Evolutionary conservation across 2,113 vertebrate species (phyloP).

Genomic region (Gavialis gangeticus): DNA sequence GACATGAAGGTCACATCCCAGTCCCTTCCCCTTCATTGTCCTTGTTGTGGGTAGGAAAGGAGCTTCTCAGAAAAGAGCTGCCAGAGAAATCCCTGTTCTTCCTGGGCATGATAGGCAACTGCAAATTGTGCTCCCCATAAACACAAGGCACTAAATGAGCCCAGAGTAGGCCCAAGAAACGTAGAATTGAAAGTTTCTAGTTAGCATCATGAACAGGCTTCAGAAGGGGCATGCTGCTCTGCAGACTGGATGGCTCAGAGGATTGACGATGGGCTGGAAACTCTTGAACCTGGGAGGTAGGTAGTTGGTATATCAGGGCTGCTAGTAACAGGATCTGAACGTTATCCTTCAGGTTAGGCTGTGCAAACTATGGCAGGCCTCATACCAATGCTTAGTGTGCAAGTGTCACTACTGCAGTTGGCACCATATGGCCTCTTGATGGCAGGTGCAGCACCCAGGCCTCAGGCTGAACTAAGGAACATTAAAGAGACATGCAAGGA

Average conservation of each 20-base stretch:
- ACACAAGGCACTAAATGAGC: not conserved
- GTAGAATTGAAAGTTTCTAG: rapidly evolving
- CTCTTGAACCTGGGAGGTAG: not conserved
- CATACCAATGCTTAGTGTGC: not conserved
- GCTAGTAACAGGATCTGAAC: not conserved
- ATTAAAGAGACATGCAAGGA: too few species aligned
- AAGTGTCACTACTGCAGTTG: not conserved
- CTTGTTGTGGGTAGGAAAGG: constrained; percentile 30
- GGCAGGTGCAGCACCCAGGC: not conserved
- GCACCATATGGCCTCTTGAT: not conserved
- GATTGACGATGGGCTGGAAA: not conserved
- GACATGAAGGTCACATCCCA: constrained; percentile 57
- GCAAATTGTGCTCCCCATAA: not conserved
- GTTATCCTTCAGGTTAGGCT: not conserved
- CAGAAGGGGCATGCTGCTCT: too few species aligned
- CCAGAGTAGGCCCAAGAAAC: not conserved
- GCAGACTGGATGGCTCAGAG: too few species aligned
- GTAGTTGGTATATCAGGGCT: not conserved
- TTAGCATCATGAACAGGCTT: not conserved
- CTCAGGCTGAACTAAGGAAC: too few species aligned
- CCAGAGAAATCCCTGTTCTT: constrained; percentile 14
- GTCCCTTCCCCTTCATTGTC: constrained; percentile 16
- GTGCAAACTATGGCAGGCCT: not conserved
- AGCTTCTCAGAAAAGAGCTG: not conserved
- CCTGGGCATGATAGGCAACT: constrained; percentile 5